Percentiles rank a stretch among this genome's conserved stretches.
phyloP scores from a whole-genome alignment of 2,113 vertebrate species.

The Tetrao urogallus region DNA sequence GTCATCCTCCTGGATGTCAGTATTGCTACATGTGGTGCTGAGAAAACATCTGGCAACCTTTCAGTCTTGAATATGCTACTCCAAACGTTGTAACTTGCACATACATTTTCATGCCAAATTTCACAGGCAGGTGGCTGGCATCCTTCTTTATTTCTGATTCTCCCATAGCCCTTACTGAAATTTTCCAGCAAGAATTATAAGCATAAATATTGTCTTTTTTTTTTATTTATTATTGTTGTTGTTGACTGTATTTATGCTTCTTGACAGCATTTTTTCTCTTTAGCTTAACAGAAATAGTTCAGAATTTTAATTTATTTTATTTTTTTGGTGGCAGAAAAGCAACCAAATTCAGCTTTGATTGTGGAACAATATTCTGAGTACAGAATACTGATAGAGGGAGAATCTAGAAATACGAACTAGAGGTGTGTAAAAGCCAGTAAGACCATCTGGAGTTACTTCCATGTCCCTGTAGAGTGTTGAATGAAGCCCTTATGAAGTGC shows the following conservation, averaged over 20 bases:
- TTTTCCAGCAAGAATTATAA: conserved; percentile 32
- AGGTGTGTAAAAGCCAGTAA: conserved; percentile 43
- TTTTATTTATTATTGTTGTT: not conserved
- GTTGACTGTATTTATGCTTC: conserved; percentile 17
- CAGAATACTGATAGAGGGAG: not conserved
- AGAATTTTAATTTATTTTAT: not conserved
- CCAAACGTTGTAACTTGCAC: not conserved
- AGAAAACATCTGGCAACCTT: conserved; percentile 45
- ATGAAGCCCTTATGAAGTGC: not conserved
- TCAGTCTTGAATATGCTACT: not conserved
- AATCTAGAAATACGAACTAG: conserved; percentile 5
- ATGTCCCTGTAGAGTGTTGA: not conserved
- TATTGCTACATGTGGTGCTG: conserved; percentile 15
- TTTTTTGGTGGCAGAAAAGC: conserved; percentile 11
- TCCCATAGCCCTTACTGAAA: conserved; percentile 23
- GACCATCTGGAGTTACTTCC: conserved; percentile 1
- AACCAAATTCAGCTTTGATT: conserved; percentile 33
- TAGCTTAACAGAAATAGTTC: conserved; percentile 24
- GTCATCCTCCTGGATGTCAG: not conserved
- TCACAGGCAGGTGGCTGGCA: conserved; percentile 37
- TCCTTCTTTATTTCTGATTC: conserved; percentile 33
- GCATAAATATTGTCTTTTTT: not conserved
- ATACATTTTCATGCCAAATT: conserved; percentile 8
- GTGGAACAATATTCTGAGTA: not conserved
- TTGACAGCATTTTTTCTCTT: conserved; percentile 31